A percentile compares a stretch with the other conserved stretches of the same genome.
phyloP scores from a whole-genome alignment of 2,113 vertebrate species.

The Balaeniceps rex region DNA sequence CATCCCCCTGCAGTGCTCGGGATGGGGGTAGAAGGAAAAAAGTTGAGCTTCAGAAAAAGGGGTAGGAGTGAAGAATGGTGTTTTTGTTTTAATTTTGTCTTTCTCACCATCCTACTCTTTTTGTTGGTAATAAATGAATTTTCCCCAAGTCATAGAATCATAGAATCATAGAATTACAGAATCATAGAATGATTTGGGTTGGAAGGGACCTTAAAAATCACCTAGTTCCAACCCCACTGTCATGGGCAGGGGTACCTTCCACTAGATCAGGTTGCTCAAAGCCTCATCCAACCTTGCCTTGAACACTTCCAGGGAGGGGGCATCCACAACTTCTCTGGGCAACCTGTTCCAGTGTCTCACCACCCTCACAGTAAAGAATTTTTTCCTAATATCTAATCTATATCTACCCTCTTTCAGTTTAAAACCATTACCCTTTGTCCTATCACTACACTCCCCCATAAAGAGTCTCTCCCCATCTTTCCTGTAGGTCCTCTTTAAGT shows the following conservation, averaged over 20 bases:
- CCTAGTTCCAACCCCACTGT: accelerated
- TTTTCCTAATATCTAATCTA: background rate
- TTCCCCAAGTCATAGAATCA: background rate
- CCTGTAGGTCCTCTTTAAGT: background rate
- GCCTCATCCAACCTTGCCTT: background rate
- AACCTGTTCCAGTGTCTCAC: background rate
- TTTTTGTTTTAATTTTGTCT: background rate
- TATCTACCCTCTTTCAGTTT: background rate
- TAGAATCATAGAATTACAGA: background rate
- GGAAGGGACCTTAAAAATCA: background rate
- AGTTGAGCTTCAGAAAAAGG: background rate
- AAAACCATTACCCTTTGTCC: background rate
- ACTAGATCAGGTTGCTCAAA: background rate
- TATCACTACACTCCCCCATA: background rate
- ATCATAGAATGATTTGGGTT: background rate
- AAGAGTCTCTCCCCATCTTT: no score
- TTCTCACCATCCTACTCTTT: background rate
- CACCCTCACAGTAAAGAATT: background rate
- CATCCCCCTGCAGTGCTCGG: no score
- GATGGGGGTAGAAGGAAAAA: background rate
- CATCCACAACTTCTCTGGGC: background rate
- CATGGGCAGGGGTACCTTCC: background rate
- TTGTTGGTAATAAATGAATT: background rate
- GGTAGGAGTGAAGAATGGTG: background rate
- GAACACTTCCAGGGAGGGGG: background rate